A percentile compares a stretch with the other conserved stretches of the same genome.
phyloP scores from a whole-genome alignment of 2,888 invertebrate genomes.

The Taenaris catops region DNA sequence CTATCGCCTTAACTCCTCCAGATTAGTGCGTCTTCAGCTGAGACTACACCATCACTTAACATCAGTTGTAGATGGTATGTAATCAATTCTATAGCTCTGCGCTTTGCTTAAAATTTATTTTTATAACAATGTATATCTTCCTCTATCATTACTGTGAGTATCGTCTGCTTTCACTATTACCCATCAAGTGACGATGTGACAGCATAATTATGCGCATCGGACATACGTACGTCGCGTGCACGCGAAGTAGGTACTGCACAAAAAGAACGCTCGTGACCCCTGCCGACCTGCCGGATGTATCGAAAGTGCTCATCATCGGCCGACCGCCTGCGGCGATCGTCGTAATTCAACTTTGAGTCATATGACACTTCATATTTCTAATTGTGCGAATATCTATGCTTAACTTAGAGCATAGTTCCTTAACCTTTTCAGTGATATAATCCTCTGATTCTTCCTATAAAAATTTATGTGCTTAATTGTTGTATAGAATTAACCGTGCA shows the following conservation, averaged over 20 bases:
- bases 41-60: too few species aligned
- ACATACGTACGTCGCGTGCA: constrained; percentile 68
- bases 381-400: constrained; percentile 28
- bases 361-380: constrained; percentile 34
- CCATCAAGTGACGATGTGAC: constrained; percentile 73
- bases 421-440: too few species aligned
- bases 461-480: background rate
- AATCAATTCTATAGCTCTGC: too few species aligned
- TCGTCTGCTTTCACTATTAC: constrained; percentile 69
- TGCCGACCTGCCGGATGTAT: constrained; percentile 67
- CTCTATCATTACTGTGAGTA: constrained; percentile 55
- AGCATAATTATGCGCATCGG: constrained; percentile 75
- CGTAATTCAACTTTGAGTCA: constrained; percentile 33
- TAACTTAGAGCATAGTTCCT: constrained; percentile 5
- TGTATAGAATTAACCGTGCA: too few species aligned
- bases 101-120: too few species aligned
- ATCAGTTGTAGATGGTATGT: too few species aligned
- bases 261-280: constrained; percentile 72
- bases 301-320: constrained; percentile 62
- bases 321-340: constrained; percentile 27
- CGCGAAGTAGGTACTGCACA: constrained; percentile 39
- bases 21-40: too few species aligned
- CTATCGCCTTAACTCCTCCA: too few species aligned
- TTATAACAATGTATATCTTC: constrained; percentile 30
- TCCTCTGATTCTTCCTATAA: background rate